Evolutionary conservation across 2,113 vertebrate species (phyloP).

Genomic region (Alosa alosa): DNA sequence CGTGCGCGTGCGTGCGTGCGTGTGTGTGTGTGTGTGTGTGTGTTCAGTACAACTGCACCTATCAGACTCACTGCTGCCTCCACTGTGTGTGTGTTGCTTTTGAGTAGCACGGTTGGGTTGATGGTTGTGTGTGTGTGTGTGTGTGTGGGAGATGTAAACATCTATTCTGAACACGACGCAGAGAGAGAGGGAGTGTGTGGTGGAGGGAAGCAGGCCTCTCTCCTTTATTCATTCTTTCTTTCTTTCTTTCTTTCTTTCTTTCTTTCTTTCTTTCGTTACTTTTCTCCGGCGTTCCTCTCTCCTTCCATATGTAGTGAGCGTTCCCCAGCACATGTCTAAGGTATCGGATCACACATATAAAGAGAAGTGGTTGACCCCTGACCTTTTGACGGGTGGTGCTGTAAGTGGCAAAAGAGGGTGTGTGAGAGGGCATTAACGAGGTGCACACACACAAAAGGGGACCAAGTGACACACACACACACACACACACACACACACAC

Average conservation of each 20-base stretch:
- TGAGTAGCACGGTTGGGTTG: background rate
- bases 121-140: background rate
- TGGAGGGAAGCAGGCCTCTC: background rate
- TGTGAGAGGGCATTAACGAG: conserved; percentile 11
- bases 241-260: conserved; percentile 1
- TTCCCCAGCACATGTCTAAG: background rate
- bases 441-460: background rate
- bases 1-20: background rate
- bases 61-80: background rate
- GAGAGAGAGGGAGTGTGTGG: no score
- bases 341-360: background rate
- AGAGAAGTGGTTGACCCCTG: background rate
- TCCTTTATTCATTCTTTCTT: no score
- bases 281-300: background rate
- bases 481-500: background rate
- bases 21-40: background rate
- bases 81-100: background rate
- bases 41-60: background rate
- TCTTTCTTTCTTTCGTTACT: background rate
- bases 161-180: no score
- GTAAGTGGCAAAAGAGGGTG: conserved; percentile 2
- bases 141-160: conserved; percentile 1
- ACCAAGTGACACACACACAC: background rate
- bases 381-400: background rate
- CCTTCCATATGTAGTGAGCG: background rate